Conservation (phyloP, 1,140 invertebrate species). For the Diorhabda elongata region DNA sequence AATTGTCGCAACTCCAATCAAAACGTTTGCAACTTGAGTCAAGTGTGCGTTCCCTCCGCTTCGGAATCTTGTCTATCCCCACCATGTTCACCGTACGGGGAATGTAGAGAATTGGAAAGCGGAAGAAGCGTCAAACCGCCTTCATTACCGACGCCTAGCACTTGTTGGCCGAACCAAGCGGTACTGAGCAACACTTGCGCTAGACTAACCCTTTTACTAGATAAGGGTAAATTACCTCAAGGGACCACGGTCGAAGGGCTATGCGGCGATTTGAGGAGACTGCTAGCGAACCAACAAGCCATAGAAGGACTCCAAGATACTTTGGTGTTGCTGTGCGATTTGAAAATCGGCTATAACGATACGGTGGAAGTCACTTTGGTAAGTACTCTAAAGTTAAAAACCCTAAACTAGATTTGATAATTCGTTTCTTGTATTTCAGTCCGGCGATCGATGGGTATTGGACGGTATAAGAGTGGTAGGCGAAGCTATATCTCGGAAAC, state of each 20-base stretch:
- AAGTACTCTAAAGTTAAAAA: constrained; percentile 40
- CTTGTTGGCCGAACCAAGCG: constrained; percentile 75
- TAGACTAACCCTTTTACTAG: constrained; percentile 66
- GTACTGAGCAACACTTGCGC: constrained; percentile 68
- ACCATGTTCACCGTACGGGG: constrained; percentile 73
- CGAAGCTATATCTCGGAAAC: constrained; percentile 65
- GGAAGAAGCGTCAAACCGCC: constrained; percentile 72
- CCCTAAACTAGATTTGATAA: neutral
- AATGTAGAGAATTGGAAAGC: constrained; percentile 71
- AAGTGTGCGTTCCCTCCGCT: constrained; percentile 73
- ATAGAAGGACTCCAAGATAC: constrained; percentile 50
- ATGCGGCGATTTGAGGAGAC: constrained; percentile 62
- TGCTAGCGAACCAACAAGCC: constrained; percentile 61
- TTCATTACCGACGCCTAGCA: constrained; percentile 64
- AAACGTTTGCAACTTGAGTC: constrained; percentile 54
- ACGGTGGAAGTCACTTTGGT: constrained; percentile 85
- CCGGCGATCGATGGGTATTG: constrained; percentile 55
- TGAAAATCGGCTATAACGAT: constrained; percentile 73
- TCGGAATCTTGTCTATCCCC: constrained; percentile 72
- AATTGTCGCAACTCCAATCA: constrained; percentile 63
- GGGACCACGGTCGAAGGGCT: constrained; percentile 71
- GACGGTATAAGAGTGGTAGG: constrained; percentile 63
- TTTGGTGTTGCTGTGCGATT: constrained; percentile 74
- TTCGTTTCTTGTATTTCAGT: constrained; percentile 46
- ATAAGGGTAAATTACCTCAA: constrained; percentile 58